A percentile compares a stretch with the other conserved stretches of the same genome.
Evolutionary conservation across 1,140 invertebrate genomes (phyloP).

Genomic region (Sitodiplosis mosellana): DNA sequence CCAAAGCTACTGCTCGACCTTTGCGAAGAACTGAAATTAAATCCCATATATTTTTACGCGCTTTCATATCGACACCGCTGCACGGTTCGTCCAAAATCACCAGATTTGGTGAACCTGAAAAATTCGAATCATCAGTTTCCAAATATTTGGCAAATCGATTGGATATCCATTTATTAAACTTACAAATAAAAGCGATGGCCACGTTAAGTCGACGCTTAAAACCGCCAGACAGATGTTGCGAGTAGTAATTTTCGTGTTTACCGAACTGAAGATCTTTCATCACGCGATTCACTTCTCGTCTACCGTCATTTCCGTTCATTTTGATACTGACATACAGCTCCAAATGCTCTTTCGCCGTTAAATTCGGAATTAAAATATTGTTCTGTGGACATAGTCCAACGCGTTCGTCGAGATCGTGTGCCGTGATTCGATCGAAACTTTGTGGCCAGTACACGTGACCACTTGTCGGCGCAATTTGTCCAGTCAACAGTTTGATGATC

Average conservation of each 20-base stretch:
- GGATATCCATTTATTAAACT: constrained; percentile 16
- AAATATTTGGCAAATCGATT: neutral
- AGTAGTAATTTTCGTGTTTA: constrained; percentile 30
- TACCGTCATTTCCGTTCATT: constrained; percentile 6
- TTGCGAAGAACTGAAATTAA: constrained; percentile 44
- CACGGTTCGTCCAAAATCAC: constrained; percentile 74
- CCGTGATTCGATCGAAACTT: constrained; percentile 8
- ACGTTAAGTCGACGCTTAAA: constrained; percentile 41
- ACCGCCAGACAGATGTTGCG: constrained; percentile 38
- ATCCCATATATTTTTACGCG: constrained; percentile 53
- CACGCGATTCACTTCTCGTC: constrained; percentile 26
- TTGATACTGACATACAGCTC: constrained; percentile 46
- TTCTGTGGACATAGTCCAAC: constrained; percentile 68
- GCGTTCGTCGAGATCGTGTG: constrained; percentile 16
- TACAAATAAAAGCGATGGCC: constrained; percentile 55
- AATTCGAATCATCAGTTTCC: neutral
- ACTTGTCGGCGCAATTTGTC: constrained; percentile 35
- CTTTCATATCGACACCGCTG: constrained; percentile 60
- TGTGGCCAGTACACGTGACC: constrained; percentile 32
- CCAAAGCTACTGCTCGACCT: constrained; percentile 46
- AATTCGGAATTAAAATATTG: constrained; percentile 60
- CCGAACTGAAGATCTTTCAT: constrained; percentile 35
- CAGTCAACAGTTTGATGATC: constrained; percentile 40
- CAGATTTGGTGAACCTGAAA: constrained; percentile 30
- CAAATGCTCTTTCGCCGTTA: constrained; percentile 68